These are phyloP conservation scores for Callithrix jacchus DNA, from an alignment of 2,113 vertebrate species.

Conservation along the genomic window DNA sequence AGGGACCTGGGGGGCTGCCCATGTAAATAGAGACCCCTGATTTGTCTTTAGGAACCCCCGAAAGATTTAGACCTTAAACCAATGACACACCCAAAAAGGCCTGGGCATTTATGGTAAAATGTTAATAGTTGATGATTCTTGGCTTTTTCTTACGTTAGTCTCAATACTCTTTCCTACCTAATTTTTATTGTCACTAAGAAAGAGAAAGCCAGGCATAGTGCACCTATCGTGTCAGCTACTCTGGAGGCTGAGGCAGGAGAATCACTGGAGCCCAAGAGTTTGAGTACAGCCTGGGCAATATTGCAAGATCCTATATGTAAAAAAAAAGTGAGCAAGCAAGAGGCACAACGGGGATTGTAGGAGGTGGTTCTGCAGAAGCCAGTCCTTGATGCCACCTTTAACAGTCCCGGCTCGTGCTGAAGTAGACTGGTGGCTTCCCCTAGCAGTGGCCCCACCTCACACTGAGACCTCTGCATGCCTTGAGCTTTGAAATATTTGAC, in stretches of 20 bases:
- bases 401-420: background rate
- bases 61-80: background rate
- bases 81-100: background rate
- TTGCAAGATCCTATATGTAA: rapidly evolving
- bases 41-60: background rate
- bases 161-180: background rate
- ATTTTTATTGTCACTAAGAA: background rate
- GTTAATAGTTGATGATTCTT: background rate
- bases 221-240: background rate
- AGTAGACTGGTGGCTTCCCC: background rate
- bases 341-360: too few relatives aligned
- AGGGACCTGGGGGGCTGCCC: background rate
- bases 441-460: background rate
- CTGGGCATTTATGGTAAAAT: background rate
- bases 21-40: background rate
- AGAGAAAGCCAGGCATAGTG: background rate
- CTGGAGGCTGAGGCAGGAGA: background rate
- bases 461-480: background rate
- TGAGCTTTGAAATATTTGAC: background rate
- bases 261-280: background rate
- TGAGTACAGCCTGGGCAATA: background rate
- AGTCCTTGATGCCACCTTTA: background rate
- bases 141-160: background rate
- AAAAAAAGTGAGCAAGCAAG: background rate
- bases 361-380: background rate